Evolutionary conservation across 92 coral and sea anemone species (phyloP).

Genomic region (Muricea muricata): DNA sequence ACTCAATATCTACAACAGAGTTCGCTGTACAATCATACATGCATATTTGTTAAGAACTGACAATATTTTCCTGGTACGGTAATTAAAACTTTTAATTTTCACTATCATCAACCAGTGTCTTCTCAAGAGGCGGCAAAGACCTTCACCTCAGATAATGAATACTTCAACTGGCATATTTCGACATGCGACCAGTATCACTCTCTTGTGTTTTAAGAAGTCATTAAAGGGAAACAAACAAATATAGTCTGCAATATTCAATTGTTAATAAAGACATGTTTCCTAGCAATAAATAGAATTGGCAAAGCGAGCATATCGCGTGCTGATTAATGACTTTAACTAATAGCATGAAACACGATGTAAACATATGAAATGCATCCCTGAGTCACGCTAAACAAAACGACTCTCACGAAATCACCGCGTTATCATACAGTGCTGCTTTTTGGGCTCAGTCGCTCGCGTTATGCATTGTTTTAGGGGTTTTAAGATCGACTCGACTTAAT

Average conservation of each 20-base stretch:
- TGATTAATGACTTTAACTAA: not conserved
- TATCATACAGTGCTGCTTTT: too few species aligned
- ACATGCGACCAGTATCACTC: not conserved
- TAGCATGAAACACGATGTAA: not conserved
- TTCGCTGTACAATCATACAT: too few species aligned
- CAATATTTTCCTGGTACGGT: too few species aligned
- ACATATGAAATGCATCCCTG: not conserved
- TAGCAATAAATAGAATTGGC: not conserved
- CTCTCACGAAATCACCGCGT: not conserved
- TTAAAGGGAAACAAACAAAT: slow-evolving; percentile 12
- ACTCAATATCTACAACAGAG: too few species aligned
- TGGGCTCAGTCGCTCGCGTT: too few species aligned
- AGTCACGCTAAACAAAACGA: not conserved
- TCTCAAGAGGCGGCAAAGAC: not conserved
- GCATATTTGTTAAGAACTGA: too few species aligned
- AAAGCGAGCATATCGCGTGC: not conserved
- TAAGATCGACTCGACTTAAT: too few species aligned
- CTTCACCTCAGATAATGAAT: not conserved
- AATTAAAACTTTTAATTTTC: too few species aligned
- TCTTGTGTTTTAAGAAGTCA: not conserved
- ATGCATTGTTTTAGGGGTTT: too few species aligned
- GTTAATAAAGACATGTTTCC: not conserved
- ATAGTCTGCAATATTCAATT: not conserved
- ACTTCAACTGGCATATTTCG: not conserved
- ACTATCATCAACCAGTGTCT: too few species aligned